Percentiles rank a stretch among this genome's conserved stretches.
Conservation (phyloP, 1,140 invertebrate species). For the Meteorus sp. region DNA sequence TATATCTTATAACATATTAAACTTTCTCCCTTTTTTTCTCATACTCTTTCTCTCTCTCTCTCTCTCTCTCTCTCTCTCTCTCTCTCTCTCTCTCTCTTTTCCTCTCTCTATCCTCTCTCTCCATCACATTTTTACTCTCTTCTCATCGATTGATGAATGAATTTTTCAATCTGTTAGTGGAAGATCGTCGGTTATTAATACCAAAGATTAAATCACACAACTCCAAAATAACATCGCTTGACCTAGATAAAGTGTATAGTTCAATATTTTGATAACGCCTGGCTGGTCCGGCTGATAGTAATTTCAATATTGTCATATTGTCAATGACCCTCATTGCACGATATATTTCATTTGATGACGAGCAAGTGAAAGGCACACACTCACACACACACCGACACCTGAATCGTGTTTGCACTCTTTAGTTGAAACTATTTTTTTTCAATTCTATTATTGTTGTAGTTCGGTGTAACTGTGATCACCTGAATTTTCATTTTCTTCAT, state of each 20-base stretch:
- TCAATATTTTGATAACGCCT: conserved; percentile 26
- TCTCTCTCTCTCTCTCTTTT: background rate
- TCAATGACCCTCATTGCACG: conserved; percentile 33
- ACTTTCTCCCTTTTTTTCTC: background rate
- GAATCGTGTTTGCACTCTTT: too few species aligned
- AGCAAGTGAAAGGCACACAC: too few species aligned
- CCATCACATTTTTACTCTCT: background rate
- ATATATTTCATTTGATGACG: conserved; percentile 7
- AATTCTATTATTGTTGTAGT: background rate
- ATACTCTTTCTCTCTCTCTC: background rate
- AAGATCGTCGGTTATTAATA: conserved; percentile 33
- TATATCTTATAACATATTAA: too few species aligned
- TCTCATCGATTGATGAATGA: background rate
- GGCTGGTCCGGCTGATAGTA: conserved; percentile 43
- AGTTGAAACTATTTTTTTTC: too few species aligned
- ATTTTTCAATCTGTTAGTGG: conserved; percentile 16
- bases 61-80: background rate
- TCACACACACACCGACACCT: too few species aligned
- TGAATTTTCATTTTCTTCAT: conserved; percentile 6
- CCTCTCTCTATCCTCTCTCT: background rate
- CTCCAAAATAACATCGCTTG: conserved; percentile 30
- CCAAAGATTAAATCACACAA: conserved; percentile 43
- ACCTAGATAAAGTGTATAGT: conserved; percentile 34
- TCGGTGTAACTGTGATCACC: background rate
- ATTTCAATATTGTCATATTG: conserved; percentile 24